phyloP scores from a whole-genome alignment of 1,140 invertebrate species.

The Drosophila trapezifrons region DNA sequence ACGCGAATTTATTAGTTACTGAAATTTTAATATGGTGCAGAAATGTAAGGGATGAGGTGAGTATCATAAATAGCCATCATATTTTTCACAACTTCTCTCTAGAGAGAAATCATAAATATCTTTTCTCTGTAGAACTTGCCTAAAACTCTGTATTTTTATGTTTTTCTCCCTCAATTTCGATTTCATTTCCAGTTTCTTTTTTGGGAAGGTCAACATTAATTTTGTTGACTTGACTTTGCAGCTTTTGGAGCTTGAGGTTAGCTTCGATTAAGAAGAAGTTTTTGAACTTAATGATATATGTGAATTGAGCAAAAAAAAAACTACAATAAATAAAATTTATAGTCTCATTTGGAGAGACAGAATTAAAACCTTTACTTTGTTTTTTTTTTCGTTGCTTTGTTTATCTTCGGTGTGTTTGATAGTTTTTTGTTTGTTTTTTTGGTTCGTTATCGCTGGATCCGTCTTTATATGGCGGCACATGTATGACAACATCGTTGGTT shows the following conservation, averaged over 20 bases:
- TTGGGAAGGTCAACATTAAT: constrained; percentile 25
- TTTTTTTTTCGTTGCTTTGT: constrained; percentile 14
- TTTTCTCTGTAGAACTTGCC: background rate
- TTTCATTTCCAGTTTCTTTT: constrained; percentile 65
- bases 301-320: constrained; percentile 11
- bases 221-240: constrained; percentile 46
- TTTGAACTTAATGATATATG: constrained; percentile 29
- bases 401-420: constrained; percentile 18
- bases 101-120: background rate
- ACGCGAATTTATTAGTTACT: constrained; percentile 13
- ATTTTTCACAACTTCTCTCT: no score
- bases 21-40: background rate
- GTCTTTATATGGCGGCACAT: constrained; percentile 49
- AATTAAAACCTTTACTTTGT: constrained; percentile 32
- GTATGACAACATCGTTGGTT: constrained; percentile 63
- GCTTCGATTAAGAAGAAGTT: constrained; percentile 7
- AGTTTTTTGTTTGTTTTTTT: constrained; percentile 9
- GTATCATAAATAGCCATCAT: background rate
- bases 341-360: constrained; percentile 33
- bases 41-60: background rate
- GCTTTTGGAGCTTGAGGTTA: constrained; percentile 21
- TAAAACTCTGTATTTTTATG: background rate
- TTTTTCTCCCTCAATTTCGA: constrained; percentile 36
- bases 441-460: constrained; percentile 18
- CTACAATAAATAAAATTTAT: constrained; percentile 31